Base-by-base conservation (phyloP, 2,888 invertebrate genomes). In the Ecdyonurus torrentis region DNA sequence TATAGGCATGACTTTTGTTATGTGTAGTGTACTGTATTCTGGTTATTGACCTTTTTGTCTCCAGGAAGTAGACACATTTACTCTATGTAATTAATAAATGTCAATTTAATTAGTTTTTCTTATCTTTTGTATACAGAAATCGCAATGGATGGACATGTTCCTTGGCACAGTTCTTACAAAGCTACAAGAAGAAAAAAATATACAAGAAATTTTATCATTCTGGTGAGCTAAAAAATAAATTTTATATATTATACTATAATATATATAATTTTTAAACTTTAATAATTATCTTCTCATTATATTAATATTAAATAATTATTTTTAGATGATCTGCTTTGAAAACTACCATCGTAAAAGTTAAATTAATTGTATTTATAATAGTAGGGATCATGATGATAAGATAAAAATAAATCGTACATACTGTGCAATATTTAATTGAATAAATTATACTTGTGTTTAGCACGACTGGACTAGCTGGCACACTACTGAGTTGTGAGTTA, bases 141-240 rank as follows among this genome's bases (percentile, higher is more conserved):
- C 82, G 61, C 79, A 79, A 64, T 84, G 83, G 83, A 74, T 84
- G 67, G 83, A 84, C 71, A 72, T 83, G 67, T 83, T 84, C 71
- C 74, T 84, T 66, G 82, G 82, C 24, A 83, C 84, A 71, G 78
- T 83, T 66, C 74, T 84, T 59, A 76, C 80, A 52, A 79, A 81
- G 63, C 72, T 83, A 65, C 79, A 81, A 67, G 79, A 81, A 65
- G 83, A 82, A 60, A 78, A 76, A 61, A 76, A 80, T 68, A 75
- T 79, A 7, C 79, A 80, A 69, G 80, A 83, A 66, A 74, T 80
- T 64, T 77, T 83, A 61, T 78, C 80, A 61, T 82, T 82, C 72
- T 82, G 83, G 83, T 83, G 72, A 77, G 78, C 68, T 63, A 58
- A 64, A 63, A 25, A 23, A 63, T 1, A 1, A 25, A 55, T 10